Evolutionary conservation across 2,113 vertebrate genomes (phyloP), one percentile per base, ranked within the genome.

Genomic region (Hylia prasina): DNA sequence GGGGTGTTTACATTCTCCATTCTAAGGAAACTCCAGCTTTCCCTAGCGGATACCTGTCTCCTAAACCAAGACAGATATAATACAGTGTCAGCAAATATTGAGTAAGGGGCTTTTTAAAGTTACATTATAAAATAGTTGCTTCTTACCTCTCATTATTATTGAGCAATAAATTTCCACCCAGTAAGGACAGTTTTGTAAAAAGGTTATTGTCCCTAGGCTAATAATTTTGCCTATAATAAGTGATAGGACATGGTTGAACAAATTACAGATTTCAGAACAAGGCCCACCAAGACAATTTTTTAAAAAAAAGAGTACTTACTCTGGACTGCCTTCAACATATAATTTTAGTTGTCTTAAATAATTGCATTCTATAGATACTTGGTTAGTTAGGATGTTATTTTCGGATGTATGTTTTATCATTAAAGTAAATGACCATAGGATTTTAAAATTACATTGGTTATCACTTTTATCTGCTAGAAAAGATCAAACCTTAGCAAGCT

Each of bases 131-230:
- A 91, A 66, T 19, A 68, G 27, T 57, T 73, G 30, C n/a, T 93
- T 61, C 39, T 94, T 83, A 69, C 33, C 11, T 83, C 28, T 76
- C 15, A n/a, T 58, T 88, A 33, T 37, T 92, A 39, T 68, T 95
- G 65, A 94, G 73, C 78, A 97, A 68, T 88, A 37, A 45, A 80
- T 96, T 97, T 96, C 35, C 37, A 91, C 51, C 81, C 75, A 61
- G 14, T 82, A 66, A 83, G 61, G 75, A 87, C 27, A 91, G 94
- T 48, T 42, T 53, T 86, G 31, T 90, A 94, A 94, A 95, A 97
- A 88, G 61, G 48, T 70, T 94, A 87, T 93, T 95, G 33, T 80
- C 54, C 86, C 63, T 89, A 75, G 68, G 65, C 79, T 89, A 65
- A 94, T 82, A 95, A 95, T 96, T 94, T 94, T 80, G 21, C 28